These are phyloP conservation scores for Bombus pascuorum DNA, from an alignment of 1,140 invertebrate genomes.

Conservation along the genomic window DNA sequence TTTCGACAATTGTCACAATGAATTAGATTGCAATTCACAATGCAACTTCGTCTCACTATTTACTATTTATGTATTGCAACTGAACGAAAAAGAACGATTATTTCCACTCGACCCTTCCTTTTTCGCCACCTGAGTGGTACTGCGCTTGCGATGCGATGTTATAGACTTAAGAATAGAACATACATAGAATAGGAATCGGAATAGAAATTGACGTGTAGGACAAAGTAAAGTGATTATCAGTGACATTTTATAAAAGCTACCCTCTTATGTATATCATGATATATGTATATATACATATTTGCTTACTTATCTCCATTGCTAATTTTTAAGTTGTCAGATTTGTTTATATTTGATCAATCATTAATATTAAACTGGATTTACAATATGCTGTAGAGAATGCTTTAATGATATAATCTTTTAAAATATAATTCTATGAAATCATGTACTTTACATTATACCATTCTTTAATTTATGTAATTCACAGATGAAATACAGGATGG, in stretches of 20 bases:
- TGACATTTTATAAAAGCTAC: not conserved
- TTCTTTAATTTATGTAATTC: not conserved
- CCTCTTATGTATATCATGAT: not conserved
- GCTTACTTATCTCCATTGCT: not conserved
- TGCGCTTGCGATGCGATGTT: slow-evolving; percentile 14
- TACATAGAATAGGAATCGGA: not conserved
- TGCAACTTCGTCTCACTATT: slow-evolving; percentile 12
- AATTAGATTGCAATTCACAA: not conserved
- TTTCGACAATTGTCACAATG: not conserved
- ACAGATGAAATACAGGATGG: not conserved
- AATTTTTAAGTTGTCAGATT: not conserved
- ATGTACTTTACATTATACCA: not conserved
- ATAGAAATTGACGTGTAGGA: not conserved
- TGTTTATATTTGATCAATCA: not conserved
- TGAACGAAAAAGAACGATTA: not conserved
- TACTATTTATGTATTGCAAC: not conserved
- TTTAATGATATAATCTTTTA: not conserved
- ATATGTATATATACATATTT: no score
- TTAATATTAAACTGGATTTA: not conserved
- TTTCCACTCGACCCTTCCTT: not conserved
- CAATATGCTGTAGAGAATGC: not conserved
- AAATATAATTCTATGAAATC: not conserved
- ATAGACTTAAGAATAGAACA: not conserved
- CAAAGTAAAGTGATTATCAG: not conserved
- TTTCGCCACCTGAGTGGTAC: not conserved